Conservation (phyloP, 2,113 vertebrate species). For the Oxyura jamaicensis region DNA sequence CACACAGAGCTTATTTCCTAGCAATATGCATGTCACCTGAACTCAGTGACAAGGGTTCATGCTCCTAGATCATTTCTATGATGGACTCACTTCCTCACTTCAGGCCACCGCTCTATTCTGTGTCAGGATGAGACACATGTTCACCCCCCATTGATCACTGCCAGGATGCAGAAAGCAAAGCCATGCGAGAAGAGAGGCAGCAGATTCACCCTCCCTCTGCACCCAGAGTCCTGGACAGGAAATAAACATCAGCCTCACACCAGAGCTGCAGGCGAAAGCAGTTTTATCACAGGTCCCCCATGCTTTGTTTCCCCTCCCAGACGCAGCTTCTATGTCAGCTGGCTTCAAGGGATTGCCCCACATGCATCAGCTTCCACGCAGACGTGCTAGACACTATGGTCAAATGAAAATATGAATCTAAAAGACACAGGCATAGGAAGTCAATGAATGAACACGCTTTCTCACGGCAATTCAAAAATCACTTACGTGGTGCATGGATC, state of each 20-base stretch:
- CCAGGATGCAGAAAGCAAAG: not conserved
- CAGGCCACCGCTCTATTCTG: not conserved
- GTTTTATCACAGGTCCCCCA: not conserved
- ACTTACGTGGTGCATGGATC: not conserved
- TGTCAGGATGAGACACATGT: not conserved
- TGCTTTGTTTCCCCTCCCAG: not conserved
- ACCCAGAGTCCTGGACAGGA: not conserved
- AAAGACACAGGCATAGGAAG: not conserved
- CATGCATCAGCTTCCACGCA: no score
- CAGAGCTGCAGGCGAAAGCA: not conserved
- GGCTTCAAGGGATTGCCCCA: not conserved
- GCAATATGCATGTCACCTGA: not conserved
- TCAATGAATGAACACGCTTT: not conserved
- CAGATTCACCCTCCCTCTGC: not conserved
- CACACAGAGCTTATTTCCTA: not conserved
- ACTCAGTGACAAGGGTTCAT: not conserved
- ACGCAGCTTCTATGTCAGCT: not conserved
- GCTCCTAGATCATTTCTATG: not conserved
- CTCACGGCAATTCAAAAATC: not conserved
- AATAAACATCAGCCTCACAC: accelerated
- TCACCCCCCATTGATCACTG: not conserved
- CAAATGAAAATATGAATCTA: not conserved
- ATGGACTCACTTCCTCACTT: not conserved
- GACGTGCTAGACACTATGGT: not conserved
- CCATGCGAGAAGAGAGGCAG: not conserved